These are phyloP conservation scores for Actinia tenebrosa DNA, from an alignment of 64 coral and sea anemone genomes.

Conservation along the genomic window DNA sequence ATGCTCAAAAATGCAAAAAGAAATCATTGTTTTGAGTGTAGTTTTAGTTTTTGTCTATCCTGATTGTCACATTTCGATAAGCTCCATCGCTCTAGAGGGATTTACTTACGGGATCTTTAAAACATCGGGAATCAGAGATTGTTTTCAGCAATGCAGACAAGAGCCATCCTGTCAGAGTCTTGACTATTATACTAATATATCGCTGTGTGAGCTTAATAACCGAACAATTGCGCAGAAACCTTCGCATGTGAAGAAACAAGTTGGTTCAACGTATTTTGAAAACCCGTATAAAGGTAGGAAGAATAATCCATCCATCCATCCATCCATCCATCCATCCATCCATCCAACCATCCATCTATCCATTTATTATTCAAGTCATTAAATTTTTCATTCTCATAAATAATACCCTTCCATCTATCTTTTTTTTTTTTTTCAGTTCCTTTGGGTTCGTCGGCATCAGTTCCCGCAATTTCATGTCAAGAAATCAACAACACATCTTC, in stretches of 20 bases:
- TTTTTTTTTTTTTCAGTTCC: neutral
- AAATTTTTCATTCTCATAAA: neutral
- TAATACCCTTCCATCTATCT: neutral
- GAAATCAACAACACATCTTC: neutral
- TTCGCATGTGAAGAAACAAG: neutral
- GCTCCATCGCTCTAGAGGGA: neutral
- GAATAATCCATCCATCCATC: too few species aligned
- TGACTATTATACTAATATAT: neutral
- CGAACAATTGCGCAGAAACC: conserved; percentile 14
- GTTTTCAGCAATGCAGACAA: conserved; percentile 6
- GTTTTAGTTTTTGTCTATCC: neutral
- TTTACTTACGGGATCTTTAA: neutral
- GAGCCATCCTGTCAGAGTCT: conserved; percentile 3
- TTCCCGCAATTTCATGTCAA: neutral
- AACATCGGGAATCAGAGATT: neutral
- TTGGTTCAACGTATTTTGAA: neutral
- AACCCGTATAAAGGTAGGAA: neutral
- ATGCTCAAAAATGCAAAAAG: neutral
- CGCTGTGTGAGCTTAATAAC: neutral
- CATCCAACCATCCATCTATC: too few species aligned
- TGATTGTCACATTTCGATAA: neutral
- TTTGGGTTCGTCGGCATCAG: neutral
- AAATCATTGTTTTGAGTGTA: neutral
- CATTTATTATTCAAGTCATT: too few species aligned
- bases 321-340: too few species aligned